Conservation (phyloP, 2,113 vertebrate genomes). For the Cryptomyrus ogoouensis region DNA sequence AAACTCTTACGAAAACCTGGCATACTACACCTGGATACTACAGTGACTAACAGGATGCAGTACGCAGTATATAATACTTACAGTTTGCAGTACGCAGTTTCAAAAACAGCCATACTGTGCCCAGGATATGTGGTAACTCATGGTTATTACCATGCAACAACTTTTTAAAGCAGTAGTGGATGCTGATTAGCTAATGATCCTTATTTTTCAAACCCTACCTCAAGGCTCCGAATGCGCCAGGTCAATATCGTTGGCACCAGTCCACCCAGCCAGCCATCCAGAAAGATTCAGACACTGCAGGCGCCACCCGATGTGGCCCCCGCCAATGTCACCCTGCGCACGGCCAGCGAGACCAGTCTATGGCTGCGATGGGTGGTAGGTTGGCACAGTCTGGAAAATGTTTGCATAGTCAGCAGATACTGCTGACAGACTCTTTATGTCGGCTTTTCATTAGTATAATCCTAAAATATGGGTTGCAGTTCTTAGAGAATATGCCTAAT, state of each 20-base stretch:
- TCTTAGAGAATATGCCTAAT: neutral
- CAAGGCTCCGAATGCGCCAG: slow-evolving; percentile 90
- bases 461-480: neutral
- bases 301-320: slow-evolving; percentile 83
- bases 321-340: slow-evolving; percentile 81
- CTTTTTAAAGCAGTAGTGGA: neutral
- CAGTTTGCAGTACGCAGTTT: neutral
- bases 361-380: slow-evolving; percentile 97
- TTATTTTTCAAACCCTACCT: neutral
- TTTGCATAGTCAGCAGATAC: neutral
- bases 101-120: neutral
- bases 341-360: slow-evolving; percentile 92
- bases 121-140: neutral
- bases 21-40: neutral
- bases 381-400: fast-evolving
- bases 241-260: slow-evolving; percentile 95
- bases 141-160: neutral
- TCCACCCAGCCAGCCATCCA: slow-evolving; percentile 84
- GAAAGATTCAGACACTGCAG: slow-evolving; percentile 92
- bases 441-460: neutral
- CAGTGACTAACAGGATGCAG: neutral
- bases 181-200: neutral
- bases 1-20: neutral
- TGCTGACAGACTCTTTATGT: neutral
- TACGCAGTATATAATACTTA: neutral